A percentile compares a stretch with the other conserved stretches of the same genome.
phyloP scores from a whole-genome alignment of 2,113 vertebrate species.

The Anolis carolinensis region DNA sequence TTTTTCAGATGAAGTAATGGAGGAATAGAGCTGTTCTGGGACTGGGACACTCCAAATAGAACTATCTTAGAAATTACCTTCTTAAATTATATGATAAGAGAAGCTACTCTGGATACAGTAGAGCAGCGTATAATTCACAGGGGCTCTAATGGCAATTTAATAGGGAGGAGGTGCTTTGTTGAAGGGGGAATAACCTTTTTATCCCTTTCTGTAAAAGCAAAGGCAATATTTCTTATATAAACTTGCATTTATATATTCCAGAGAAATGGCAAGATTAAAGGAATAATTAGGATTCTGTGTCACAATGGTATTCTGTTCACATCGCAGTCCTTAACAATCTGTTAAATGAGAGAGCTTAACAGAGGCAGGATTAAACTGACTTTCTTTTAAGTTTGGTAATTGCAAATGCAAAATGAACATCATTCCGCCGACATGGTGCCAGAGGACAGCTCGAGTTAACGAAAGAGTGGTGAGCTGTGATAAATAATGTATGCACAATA shows the following conservation, averaged over 20 bases:
- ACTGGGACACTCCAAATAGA: background rate
- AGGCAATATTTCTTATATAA: constrained; percentile 49
- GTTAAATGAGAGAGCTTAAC: constrained; percentile 45
- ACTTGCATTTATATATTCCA: constrained; percentile 36
- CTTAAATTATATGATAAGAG: background rate
- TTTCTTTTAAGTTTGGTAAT: constrained; percentile 67
- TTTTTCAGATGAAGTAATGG: constrained; percentile 17
- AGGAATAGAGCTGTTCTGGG: constrained; percentile 31
- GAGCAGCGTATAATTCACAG: constrained; percentile 19
- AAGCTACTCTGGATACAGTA: constrained; percentile 22
- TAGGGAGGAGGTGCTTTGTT: background rate
- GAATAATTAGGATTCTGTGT: constrained; percentile 52
- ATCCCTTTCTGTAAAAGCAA: constrained; percentile 14
- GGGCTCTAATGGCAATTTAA: constrained; percentile 38
- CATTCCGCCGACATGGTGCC: constrained; percentile 67
- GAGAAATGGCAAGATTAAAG: constrained; percentile 51
- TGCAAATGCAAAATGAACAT: constrained; percentile 71
- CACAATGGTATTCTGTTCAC: constrained; percentile 52
- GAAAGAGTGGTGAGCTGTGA: constrained; percentile 64
- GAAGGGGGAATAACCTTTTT: constrained; percentile 39
- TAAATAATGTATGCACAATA: constrained; percentile 83
- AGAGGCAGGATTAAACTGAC: constrained; percentile 63
- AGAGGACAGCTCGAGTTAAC: constrained; percentile 67
- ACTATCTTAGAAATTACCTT: constrained; percentile 39
- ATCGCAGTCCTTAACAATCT: constrained; percentile 59